Base-by-base conservation (phyloP, 2,797 vertebrate species). In the Mormyrus proboscirostris region DNA sequence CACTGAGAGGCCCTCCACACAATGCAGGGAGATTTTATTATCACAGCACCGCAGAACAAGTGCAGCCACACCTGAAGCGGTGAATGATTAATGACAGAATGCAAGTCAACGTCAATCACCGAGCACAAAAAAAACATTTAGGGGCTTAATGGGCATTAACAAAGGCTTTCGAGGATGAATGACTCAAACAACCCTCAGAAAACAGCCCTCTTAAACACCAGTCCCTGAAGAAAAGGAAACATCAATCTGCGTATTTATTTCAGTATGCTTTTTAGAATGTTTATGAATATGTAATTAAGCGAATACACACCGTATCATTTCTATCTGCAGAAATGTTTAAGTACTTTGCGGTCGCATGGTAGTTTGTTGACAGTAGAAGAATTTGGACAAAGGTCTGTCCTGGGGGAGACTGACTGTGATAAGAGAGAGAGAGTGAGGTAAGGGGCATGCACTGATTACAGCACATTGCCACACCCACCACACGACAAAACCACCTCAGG, bases 21-120 rank as follows among this genome's bases (percentile, higher is more conserved):
- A 47, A 33, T 84, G 65, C 62, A 86, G 22, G 73, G 49, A 49
- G 86, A 88, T 87, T 89, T 25, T 44, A 14, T 69, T 86, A 69
- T 25, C 9, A 25, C 16, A 22, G 22, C 10, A 65, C 33, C 16
- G 25, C 57, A 83, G 22, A 25, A 22, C 22, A 44, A 41, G 14
- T 22, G 53, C 44, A 9, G 33, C 14, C 55, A 25, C 16, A n/a
- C 47, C 57, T 44, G 5, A 3, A 50, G 44, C 51, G 59, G 83
- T 85, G 59, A 89, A 89, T 89, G 14, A 89, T 89, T 89, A 86
- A 86, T 47, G 85, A 59, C 53, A 16, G 51, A 55, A 57, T 59
- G 53, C 1, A 38, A 87, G 85, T 85, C 25, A 14, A 49, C n/a
- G 41, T 29, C n/a, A 85, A 25, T 49, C 82, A 4, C 12, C 44